Base-by-base conservation (phyloP, 2,888 invertebrate species). In the Drosophila siamana region DNA sequence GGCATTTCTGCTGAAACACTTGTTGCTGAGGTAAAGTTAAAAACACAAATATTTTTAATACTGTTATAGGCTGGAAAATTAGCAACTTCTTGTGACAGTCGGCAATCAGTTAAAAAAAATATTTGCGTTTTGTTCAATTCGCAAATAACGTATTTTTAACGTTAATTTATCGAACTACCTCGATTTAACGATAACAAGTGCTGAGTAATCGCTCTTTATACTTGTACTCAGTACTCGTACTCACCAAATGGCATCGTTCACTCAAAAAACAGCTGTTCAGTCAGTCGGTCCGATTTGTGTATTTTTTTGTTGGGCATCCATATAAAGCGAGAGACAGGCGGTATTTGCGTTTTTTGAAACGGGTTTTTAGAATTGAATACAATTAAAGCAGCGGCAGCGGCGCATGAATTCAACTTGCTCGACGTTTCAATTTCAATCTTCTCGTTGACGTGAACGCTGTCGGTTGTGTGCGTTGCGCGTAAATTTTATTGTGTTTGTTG, bases 321-420 rank as follows among this genome's bases (percentile, higher is more conserved):
- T 74, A 60, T 56, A 8, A 54, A 56, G 51, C 41, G 28, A 61
- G 65, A 56, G 70, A 59, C 52, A 48, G 60, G 74, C 69, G 74
- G 61, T 56, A 65, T 61, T 69, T 69, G 59, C 46, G 46, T 66
- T 68, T 64, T 64, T 65, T 38, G 69, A 77, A 77, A 77, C 77
- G 71, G 66, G 80, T 79, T 78, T 79, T 79, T 52, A 79, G 76
- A 76, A 76, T 56, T 66, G 52, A 74, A 64, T 57, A 74, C 52
- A 44, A 74, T 72, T 72, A 74, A 72, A 57, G 60, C 74, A 57
- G 60, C 65, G 69, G 57, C 74, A 48, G 57, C 59, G 47, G 57
- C 64, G 47, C 36, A 59, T 41, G 54, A 65, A 51, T 44, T 46
- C 76, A 61, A 60, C 66, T 61, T 59, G 67, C 26, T 70, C 56